A percentile compares a stretch with the other conserved stretches of the same genome.
Evolutionary conservation across 2,888 invertebrate species (phyloP).

Genomic region (Atrina japonica): DNA sequence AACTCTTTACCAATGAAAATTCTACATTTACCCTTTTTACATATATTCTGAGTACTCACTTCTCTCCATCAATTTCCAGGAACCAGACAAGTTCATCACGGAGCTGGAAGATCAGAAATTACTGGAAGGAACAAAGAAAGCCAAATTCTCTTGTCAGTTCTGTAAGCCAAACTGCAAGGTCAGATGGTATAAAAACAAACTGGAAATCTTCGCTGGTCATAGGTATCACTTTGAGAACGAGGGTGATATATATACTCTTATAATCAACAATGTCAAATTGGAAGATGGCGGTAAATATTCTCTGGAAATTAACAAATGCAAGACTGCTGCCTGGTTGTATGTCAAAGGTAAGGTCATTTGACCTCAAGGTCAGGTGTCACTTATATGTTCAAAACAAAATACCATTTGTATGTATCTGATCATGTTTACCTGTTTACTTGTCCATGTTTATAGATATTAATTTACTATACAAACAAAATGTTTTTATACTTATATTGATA

Average conservation of each 20-base stretch:
- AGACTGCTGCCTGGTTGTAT: constrained; percentile 93
- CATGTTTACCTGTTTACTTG: background rate
- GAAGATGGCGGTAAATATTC: constrained; percentile 99
- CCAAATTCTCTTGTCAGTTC: constrained; percentile 95
- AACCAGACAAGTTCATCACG: constrained; percentile 87
- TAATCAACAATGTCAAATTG: constrained; percentile 94
- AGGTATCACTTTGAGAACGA: constrained; percentile 97
- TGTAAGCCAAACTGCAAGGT: constrained; percentile 91
- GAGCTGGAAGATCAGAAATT: constrained; percentile 96
- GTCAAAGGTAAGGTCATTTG: constrained; percentile 87
- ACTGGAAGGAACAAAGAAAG: constrained; percentile 98
- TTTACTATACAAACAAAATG: background rate
- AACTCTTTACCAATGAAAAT: too few relatives aligned
- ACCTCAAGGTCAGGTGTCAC: too few relatives aligned
- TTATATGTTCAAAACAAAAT: too few relatives aligned
- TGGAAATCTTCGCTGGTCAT: constrained; percentile 97
- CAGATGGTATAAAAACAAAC: constrained; percentile 82
- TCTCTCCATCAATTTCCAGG: constrained; percentile 62
- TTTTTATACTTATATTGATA: background rate
- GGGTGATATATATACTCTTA: constrained; percentile 93
- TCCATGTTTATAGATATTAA: background rate
- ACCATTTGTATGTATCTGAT: too few relatives aligned
- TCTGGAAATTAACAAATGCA: constrained; percentile 94
- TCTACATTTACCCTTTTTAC: too few relatives aligned
- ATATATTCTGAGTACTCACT: constrained; percentile 5